Conservation (phyloP, 2,113 vertebrate species). For the Leucosticte australis region DNA sequence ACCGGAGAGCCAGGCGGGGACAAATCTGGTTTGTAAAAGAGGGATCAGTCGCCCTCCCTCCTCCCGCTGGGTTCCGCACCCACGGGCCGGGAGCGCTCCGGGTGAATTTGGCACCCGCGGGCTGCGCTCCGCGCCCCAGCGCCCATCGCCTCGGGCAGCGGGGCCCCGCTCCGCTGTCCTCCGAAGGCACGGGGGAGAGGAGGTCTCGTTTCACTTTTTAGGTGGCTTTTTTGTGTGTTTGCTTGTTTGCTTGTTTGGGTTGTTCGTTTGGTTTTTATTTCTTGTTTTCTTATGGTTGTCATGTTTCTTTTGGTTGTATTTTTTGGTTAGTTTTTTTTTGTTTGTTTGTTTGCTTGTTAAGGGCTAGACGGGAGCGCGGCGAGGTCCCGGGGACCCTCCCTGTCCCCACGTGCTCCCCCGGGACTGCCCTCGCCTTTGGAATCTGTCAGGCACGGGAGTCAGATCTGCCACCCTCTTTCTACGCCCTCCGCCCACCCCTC, state of each 20-base stretch:
- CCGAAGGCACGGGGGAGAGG: background rate
- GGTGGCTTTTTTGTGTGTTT: no score
- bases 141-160: background rate
- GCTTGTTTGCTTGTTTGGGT: background rate
- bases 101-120: rapidly evolving
- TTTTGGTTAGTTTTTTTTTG: background rate
- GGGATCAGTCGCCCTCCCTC: background rate
- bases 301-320: background rate
- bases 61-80: background rate
- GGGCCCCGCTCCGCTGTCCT: background rate
- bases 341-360: background rate
- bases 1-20: background rate
- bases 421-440: background rate
- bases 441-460: background rate
- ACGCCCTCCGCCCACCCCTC: no score
- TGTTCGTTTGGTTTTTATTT: background rate
- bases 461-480: background rate
- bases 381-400: no score
- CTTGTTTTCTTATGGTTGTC: background rate
- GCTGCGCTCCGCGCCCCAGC: rapidly evolving
- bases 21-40: background rate
- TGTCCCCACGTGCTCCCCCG: rapidly evolving
- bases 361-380: rapidly evolving
- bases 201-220: background rate
- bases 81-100: background rate